Evolutionary conservation across 2,113 vertebrate species (phyloP).

Genomic region (Hemichromis elongatus): DNA sequence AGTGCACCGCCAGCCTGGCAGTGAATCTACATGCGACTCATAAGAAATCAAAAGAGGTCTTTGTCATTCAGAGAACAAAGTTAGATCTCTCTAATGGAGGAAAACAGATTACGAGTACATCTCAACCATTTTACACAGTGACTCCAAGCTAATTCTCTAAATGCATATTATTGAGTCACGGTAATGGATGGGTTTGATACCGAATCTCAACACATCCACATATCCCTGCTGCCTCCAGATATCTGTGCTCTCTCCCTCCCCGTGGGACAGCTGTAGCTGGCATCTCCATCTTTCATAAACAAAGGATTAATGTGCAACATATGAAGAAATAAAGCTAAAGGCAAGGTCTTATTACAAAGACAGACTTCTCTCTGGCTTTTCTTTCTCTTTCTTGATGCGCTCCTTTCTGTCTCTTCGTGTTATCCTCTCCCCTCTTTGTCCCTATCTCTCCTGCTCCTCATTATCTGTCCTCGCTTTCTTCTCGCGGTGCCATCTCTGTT

Average conservation of each 20-base stretch:
- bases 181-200: conserved; percentile 34
- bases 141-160: conserved; percentile 15
- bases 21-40: neutral
- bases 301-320: conserved; percentile 56
- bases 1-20: neutral
- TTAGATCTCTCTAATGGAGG: neutral
- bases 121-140: conserved; percentile 7
- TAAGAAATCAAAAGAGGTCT: neutral
- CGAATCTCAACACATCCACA: conserved; percentile 6
- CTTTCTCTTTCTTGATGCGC: neutral
- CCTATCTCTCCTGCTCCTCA: neutral
- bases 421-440: neutral
- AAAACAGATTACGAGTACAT: conserved; percentile 18
- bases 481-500: neutral
- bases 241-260: conserved; percentile 4
- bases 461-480: neutral
- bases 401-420: conserved; percentile 10
- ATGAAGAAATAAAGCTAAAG: conserved; percentile 40
- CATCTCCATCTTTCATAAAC: conserved; percentile 57
- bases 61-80: neutral
- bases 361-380: neutral
- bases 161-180: conserved; percentile 12
- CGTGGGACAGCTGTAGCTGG: conserved; percentile 30
- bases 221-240: conserved; percentile 17
- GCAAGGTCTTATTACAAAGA: conserved; percentile 13